Evolutionary conservation across 2,888 invertebrate genomes (phyloP).

Genomic region (Leucozona laternaria): DNA sequence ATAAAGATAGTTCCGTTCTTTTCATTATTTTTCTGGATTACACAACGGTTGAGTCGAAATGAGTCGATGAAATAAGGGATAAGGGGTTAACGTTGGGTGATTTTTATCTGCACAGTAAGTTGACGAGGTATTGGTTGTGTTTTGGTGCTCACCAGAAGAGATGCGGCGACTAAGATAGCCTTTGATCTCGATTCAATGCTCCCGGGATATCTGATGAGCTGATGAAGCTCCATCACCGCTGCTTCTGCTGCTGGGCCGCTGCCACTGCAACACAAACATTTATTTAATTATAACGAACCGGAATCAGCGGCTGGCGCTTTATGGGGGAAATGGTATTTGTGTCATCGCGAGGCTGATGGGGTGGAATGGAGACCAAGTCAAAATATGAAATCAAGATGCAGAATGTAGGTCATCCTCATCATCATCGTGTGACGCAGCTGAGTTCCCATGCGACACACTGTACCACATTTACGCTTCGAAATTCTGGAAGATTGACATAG

Average conservation of each 20-base stretch:
- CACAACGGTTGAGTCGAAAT: constrained; percentile 25
- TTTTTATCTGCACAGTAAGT: constrained; percentile 51
- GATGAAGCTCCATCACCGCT: constrained; percentile 1
- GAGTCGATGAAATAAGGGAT: background rate
- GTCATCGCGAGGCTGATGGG: constrained; percentile 44
- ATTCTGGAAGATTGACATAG: constrained; percentile 50
- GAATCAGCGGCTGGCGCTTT: constrained; percentile 42
- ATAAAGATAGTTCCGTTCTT: constrained; percentile 50
- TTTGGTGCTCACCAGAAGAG: constrained; percentile 15
- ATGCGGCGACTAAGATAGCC: constrained; percentile 7
- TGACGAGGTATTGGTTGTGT: constrained; percentile 54
- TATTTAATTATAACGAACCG: constrained; percentile 71
- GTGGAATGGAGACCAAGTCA: constrained; percentile 43
- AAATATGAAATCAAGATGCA: constrained; percentile 36
- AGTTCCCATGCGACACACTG: constrained; percentile 30
- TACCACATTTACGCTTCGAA: constrained; percentile 48
- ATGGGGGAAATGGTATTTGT: constrained; percentile 53
- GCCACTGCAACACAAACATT: constrained; percentile 66
- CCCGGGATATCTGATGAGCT: constrained; percentile 37
- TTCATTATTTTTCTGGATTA: constrained; percentile 53
- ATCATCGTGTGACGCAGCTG: constrained; percentile 53
- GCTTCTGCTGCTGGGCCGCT: background rate
- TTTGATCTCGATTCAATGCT: constrained; percentile 62
- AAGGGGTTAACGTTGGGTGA: background rate
- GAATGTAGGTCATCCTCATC: constrained; percentile 53